Base-by-base conservation (phyloP, 2,888 invertebrate genomes). In the Napeogenes inachia region DNA sequence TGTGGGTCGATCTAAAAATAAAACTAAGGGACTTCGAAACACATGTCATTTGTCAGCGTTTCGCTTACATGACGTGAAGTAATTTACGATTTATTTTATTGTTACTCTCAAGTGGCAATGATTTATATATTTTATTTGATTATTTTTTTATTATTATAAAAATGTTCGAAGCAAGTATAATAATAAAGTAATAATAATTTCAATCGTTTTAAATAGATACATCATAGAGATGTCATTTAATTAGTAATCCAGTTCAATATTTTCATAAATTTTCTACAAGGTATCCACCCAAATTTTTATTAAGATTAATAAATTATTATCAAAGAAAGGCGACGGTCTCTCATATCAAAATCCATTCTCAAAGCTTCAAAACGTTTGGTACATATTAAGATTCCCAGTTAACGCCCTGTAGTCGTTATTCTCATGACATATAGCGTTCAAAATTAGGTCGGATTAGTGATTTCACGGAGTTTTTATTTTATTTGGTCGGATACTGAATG, bases 21-120 rank as follows among this genome's bases (percentile, higher is more conserved):
- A 80, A 81, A 78, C 67, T 71, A 66, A 73, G 69, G 69, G 72
- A 73, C 76, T 73, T 75, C 73, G 71, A 82, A 82, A 80, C 84
- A 84, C 79, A 84, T 86, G 85, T 85, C 83, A 85, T 86, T 86
- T 86, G 87, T 87, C 85, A 85, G 80, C 80, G 79, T 80, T 83
- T 81, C 78, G 78, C 77, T 81, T 75, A 76, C 79, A 80, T 77
- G 84, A 82, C 77, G 74, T 75, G 74, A 71, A 77, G 80, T 79
- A 81, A 82, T 84, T 82, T 83, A 84, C 79, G 80, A 81, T 79
- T 74, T 77, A 74, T 76, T 73, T 70, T 65, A 67, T 68, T 75
- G 75, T 72, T 79, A 74, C 75, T 78, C 71, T 73, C 60, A 64
- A 80, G 79, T 80, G 68, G 70, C 70, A 50, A 50, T n/a, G 8